Evolutionary conservation across 2,113 vertebrate species (phyloP).

Genomic region (Athene noctua): DNA sequence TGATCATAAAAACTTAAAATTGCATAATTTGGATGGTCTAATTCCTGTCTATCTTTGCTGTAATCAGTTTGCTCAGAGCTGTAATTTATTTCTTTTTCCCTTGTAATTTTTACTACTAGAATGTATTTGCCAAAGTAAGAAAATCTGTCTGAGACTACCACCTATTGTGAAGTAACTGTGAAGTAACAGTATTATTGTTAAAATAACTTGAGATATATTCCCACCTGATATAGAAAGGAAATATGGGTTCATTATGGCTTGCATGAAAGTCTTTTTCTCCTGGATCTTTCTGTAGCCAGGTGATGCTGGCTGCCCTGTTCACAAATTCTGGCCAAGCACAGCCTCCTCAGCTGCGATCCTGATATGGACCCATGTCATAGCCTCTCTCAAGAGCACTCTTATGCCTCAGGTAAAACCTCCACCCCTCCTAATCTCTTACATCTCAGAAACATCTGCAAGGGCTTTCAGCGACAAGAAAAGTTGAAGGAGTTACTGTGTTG

Average conservation of each 20-base stretch:
- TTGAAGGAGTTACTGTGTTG: not conserved
- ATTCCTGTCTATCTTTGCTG: not conserved
- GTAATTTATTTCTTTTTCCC: not conserved
- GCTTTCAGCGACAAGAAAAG: not conserved
- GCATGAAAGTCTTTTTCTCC: not conserved
- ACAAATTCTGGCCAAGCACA: not conserved
- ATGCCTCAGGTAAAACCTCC: not conserved
- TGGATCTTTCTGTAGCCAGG: not conserved
- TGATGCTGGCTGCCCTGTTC: not conserved
- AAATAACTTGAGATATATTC: not conserved
- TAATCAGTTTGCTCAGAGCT: not conserved
- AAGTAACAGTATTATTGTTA: not conserved
- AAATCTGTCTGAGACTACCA: not conserved
- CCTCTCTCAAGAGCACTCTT: not conserved
- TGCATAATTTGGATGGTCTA: not conserved
- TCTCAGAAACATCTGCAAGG: slow-evolving; percentile 3
- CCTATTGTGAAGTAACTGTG: not conserved
- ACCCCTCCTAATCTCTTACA: not conserved
- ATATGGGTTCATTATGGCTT: not conserved
- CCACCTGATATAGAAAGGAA: not conserved
- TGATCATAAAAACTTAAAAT: not conserved
- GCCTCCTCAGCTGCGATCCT: not conserved
- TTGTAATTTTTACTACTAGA: not conserved
- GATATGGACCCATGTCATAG: not conserved
- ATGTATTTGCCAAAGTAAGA: not conserved